Base-by-base conservation (phyloP, 2,888 invertebrate genomes). In the Agrotis clavis region DNA sequence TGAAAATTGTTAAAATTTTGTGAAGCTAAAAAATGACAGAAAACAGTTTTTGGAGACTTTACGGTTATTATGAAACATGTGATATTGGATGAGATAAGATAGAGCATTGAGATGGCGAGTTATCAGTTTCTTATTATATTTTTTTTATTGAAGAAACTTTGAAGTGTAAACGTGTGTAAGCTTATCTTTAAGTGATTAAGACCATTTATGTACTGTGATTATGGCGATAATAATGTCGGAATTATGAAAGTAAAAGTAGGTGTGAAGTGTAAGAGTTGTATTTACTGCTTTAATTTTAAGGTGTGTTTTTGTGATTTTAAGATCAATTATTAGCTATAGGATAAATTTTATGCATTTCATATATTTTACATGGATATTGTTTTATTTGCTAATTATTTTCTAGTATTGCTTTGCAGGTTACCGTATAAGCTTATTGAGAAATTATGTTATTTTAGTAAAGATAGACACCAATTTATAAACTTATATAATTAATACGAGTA, bases 71-170 rank as follows among this genome's bases (percentile, higher is more conserved):
- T 21, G 19, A 13, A 16, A 45, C 14, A 7, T 21, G 45, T 2
- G 14, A 57, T 57, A 57, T 13, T 25, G 35, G 6, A 64, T 30
- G 9, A 21, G 50, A 72, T 72, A 41, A 65, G 56, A 64, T 72
- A n/a, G 13, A 21, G 13, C n/a, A 4, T 21, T 72, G 57, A 69
- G 48, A 71, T 30, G 14, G 41, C 41, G 11, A 45, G n/a, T 50
- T 51, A 13, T 21, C 19, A 21, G 7, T 18, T 25, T 19, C 18
- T 30, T 25, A 11, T 47, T 21, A 16, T 21, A n/a, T 35, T 54
- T 35, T 25, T 35, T 35, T 30, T 72, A 7, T 4, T 11, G 50
- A 14, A 18, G 5, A 19, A 74, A 51, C 21, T 72, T 21, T n/a
- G 18, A 16, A 13, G n/a, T 30, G 11, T 2, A 4, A 13, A 48